These are phyloP conservation scores for Clarias laeviceps DNA, from an alignment of 2,797 vertebrate species.

Conservation along the genomic window DNA sequence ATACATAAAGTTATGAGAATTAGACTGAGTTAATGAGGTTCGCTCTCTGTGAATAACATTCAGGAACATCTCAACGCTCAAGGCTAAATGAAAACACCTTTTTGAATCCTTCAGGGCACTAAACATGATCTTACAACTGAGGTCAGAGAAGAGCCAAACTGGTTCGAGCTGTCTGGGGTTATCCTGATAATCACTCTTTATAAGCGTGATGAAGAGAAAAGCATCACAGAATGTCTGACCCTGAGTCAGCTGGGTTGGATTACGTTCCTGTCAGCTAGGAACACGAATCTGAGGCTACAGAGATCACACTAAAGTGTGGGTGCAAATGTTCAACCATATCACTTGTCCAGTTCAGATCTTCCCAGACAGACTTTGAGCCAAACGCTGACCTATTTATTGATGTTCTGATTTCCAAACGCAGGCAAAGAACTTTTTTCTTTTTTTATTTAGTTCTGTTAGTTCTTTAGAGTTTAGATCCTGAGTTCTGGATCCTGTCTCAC, in stretches of 20 bases:
- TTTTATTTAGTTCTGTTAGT: not conserved
- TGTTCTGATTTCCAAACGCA: not conserved
- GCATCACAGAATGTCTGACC: slow-evolving; percentile 2
- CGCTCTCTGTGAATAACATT: not conserved
- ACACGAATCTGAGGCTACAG: not conserved
- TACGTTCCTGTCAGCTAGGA: not conserved
- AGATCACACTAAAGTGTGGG: not conserved
- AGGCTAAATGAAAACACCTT: not conserved
- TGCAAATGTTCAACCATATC: not conserved
- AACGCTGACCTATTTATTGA: not conserved
- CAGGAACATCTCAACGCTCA: not conserved
- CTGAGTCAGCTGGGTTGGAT: not conserved
- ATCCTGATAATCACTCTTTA: not conserved
- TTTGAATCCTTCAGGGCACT: not conserved
- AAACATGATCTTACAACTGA: not conserved
- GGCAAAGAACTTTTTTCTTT: too few species aligned
- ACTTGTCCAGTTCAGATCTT: not conserved
- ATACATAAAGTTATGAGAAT: not conserved
- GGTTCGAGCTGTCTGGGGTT: not conserved
- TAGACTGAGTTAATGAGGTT: not conserved
- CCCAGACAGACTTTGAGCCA: not conserved
- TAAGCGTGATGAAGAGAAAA: not conserved
- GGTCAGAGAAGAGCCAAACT: not conserved
- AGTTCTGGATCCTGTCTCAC: not conserved
- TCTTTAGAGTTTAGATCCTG: not conserved